phyloP scores from a whole-genome alignment of 2,113 vertebrate species.

The Lipotes vexillifer region DNA sequence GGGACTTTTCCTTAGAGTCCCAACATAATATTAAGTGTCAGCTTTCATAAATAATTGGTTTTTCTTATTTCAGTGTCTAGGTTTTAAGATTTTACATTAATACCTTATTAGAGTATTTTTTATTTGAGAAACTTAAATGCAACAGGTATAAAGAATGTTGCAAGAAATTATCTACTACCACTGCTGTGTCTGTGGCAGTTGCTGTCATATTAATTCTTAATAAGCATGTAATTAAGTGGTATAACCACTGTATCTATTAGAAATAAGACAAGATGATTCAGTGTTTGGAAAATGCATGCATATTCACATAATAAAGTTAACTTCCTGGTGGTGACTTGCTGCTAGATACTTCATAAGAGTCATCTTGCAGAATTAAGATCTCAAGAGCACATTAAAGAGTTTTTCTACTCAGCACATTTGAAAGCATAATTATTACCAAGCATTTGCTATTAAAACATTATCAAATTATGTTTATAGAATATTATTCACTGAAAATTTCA shows the following conservation, averaged over 20 bases:
- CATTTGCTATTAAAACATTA: constrained; percentile 59
- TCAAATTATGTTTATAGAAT: constrained; percentile 57
- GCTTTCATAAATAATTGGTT: not conserved
- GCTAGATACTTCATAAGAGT: constrained; percentile 1
- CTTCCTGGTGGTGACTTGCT: not conserved
- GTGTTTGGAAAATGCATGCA: not conserved
- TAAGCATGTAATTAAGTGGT: not conserved
- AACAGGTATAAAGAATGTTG: not conserved
- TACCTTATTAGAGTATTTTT: not conserved
- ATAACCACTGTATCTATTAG: not conserved
- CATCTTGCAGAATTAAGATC: constrained; percentile 8
- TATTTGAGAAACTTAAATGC: not conserved
- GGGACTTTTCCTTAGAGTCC: not conserved
- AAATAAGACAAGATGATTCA: not conserved
- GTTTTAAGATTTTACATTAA: not conserved
- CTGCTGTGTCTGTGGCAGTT: not conserved
- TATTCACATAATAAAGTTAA: not conserved
- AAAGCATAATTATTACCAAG: constrained; percentile 48
- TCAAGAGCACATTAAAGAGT: constrained; percentile 10
- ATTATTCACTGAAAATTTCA: constrained; percentile 46
- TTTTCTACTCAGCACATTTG: constrained; percentile 46
- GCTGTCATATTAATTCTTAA: not conserved
- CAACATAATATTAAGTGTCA: not conserved
- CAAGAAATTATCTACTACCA: not conserved
- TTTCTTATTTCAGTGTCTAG: not conserved